These are phyloP conservation scores for Casuarius casuarius DNA, from an alignment of 2,113 vertebrate species.

Conservation along the genomic window DNA sequence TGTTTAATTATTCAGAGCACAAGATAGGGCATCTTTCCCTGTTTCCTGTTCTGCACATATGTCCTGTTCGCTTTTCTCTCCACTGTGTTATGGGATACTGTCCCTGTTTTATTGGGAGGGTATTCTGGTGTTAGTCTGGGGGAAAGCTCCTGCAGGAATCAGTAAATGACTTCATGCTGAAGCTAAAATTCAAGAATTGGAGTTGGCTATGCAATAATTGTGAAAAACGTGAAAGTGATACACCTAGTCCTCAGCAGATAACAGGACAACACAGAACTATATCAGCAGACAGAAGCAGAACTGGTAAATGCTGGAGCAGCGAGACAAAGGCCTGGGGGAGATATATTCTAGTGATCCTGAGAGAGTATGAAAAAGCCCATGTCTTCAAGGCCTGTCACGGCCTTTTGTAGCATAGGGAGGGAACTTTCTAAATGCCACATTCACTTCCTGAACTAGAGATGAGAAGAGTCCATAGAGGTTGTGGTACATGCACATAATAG, in stretches of 20 bases:
- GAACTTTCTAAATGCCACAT: too few relatives aligned
- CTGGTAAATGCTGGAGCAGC: not conserved
- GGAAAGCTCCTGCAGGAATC: not conserved
- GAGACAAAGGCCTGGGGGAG: not conserved
- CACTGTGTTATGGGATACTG: not conserved
- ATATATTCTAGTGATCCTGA: not conserved
- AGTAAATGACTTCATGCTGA: not conserved
- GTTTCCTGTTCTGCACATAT: not conserved
- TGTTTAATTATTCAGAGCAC: slow-evolving; percentile 7
- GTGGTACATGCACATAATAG: too few relatives aligned
- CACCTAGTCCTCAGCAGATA: not conserved
- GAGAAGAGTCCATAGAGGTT: too few relatives aligned
- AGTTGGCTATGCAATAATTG: not conserved
- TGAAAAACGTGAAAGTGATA: not conserved
- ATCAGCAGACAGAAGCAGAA: not conserved
- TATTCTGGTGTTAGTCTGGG: not conserved
- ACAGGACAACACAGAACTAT: not conserved
- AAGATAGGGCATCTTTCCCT: not conserved
- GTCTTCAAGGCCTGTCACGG: not conserved
- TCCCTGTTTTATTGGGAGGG: not conserved
- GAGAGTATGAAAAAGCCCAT: not conserved
- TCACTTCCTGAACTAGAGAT: too few relatives aligned
- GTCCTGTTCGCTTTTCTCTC: not conserved
- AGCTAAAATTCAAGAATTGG: not conserved
- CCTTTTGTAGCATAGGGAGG: not conserved